Conservation (phyloP, 2,113 vertebrate species). For the Buteo buteo region DNA sequence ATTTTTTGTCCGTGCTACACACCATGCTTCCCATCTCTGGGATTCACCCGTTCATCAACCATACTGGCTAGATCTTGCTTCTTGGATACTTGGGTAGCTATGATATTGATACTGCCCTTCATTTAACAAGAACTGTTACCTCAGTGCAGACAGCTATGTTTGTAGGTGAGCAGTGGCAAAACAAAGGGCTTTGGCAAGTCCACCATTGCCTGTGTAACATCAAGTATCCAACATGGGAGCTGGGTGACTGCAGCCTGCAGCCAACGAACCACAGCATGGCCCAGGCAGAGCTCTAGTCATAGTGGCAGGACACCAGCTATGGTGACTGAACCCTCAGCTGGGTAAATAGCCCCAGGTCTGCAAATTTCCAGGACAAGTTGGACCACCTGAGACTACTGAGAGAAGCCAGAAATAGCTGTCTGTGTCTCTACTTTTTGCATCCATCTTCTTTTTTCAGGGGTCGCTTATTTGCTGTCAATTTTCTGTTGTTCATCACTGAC, state of each 20-base stretch:
- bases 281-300: not conserved
- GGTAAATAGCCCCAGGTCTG: not conserved
- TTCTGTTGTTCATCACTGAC: not conserved
- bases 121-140: not conserved
- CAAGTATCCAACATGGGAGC: not conserved
- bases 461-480: not conserved
- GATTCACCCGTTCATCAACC: not conserved
- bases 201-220: not conserved
- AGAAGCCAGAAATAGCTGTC: not conserved
- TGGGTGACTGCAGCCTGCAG: not conserved
- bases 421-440: not conserved
- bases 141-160: not conserved
- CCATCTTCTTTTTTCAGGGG: not conserved
- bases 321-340: not conserved
- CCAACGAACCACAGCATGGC: fast-evolving
- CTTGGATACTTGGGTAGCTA: not conserved
- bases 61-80: not conserved
- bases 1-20: not conserved
- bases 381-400: not conserved
- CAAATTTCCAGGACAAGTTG: not conserved
- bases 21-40: not conserved
- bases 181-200: not conserved
- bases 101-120: not conserved
- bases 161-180: not conserved
- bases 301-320: not conserved